A percentile compares a stretch with the other conserved stretches of the same genome.
Conservation (phyloP, 1,140 invertebrate species). For the Contarinia nasturtii region DNA sequence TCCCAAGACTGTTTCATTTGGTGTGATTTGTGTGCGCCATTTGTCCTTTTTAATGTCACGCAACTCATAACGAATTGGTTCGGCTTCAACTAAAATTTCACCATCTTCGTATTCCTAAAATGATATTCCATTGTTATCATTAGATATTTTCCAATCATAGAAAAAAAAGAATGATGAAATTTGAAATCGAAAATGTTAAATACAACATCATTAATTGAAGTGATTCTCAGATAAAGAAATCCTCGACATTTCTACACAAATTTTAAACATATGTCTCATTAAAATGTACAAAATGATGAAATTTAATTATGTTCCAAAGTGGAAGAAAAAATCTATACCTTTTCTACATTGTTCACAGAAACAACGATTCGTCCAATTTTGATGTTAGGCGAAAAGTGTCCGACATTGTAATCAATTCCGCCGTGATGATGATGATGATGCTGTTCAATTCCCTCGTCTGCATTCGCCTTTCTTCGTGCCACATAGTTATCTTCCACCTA, state of each 20-base stretch:
- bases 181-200: too few species aligned
- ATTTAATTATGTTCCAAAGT: not conserved
- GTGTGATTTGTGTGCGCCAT: slow-evolving; percentile 30
- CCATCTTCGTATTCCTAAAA: slow-evolving; percentile 34
- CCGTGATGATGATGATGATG: slow-evolving; percentile 20
- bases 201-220: too few species aligned
- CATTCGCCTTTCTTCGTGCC: slow-evolving; percentile 21
- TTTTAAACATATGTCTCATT: not conserved
- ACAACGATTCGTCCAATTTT: slow-evolving; percentile 44
- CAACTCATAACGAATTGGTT: slow-evolving; percentile 55
- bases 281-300: not conserved
- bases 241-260: not conserved
- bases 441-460: slow-evolving; percentile 4
- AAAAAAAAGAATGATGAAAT: too few species aligned
- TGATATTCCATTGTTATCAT: too few species aligned
- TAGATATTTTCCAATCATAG: too few species aligned
- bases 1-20: slow-evolving; percentile 32
- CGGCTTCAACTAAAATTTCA: slow-evolving; percentile 56
- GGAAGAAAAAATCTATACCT: slow-evolving; percentile 14
- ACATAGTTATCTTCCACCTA: slow-evolving; percentile 21
- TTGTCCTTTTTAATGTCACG: slow-evolving; percentile 39
- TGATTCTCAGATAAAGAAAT: too few species aligned
- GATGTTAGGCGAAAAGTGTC: slow-evolving; percentile 38
- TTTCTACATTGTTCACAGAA: slow-evolving; percentile 37
- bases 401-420: slow-evolving; percentile 29